Evolutionary conservation across 2,797 vertebrate species (phyloP), one percentile per base, ranked within the genome.

Genomic region (Smutsia gigantea): DNA sequence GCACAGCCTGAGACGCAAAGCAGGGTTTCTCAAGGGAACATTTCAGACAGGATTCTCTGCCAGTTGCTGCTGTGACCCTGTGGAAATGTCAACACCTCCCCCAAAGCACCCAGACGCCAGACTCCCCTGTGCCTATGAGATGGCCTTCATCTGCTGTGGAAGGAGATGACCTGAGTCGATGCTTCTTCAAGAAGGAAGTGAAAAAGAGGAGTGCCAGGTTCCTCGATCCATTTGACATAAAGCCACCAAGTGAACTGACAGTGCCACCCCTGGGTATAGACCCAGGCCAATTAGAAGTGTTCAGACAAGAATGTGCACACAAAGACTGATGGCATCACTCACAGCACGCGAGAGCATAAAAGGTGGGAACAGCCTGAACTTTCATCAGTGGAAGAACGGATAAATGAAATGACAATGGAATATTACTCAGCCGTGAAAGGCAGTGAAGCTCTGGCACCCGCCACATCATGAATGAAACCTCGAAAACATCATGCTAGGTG

Each of bases 361-460:
- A 31, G 29, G 23, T 14, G 19, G 37, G n/a, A 18, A 25, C 31
- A 11, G 39, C 66, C 31, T 66, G n/a, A 7, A 39, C 18, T 5
- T 9, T 55, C 34, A 29, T 23, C 37, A 4, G 0, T 1, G 10
- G 66, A 31, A 29, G n/a, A 74, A 46, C 1, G 14, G 21, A 18
- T 1, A n/a, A 18, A 9, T 11, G 5, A 82, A 55, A 66, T 1
- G 5, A 0, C 6, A 0, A 0, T 0, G 18, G 89, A 49, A 51
- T 39, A 91, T 39, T 4, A 53, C 6, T 81, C 7, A 1, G 29
- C 49, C 85, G 27, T 17, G 0, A 7, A 81, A 92, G 94, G 53
- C 39, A 55, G 29, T 0, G 19, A 4, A 21, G 10, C 7, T 0
- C 39, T 25, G 3, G 37, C 18, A 19, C 15, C 3, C 1, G 1